Conservation (phyloP, 1,140 invertebrate species). For the Heliconius nattereri region DNA sequence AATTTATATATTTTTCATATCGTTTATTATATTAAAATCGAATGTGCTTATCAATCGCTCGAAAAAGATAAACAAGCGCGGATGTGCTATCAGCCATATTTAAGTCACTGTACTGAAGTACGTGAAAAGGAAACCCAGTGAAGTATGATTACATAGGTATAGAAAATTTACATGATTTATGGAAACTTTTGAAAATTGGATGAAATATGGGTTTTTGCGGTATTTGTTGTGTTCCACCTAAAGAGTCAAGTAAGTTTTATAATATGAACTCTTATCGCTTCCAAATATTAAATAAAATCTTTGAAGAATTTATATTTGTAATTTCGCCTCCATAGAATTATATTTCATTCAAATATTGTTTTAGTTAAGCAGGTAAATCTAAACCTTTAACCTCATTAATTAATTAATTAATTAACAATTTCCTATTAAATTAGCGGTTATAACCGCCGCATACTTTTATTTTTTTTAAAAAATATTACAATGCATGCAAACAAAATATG, state of each 20-base stretch:
- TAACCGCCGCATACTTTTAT: too few relatives aligned
- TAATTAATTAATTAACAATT: too few relatives aligned
- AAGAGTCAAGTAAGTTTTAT: conserved; percentile 63
- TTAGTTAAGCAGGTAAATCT: too few relatives aligned
- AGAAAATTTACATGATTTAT: background rate
- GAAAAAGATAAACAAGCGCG: conserved; percentile 13
- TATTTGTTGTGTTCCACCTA: conserved; percentile 56
- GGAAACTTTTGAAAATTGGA: background rate
- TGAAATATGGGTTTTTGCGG: conserved; percentile 58
- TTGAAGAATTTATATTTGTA: background rate
- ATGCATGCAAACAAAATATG: too few relatives aligned
- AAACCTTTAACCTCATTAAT: too few relatives aligned
- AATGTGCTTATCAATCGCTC: conserved; percentile 18
- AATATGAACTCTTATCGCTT: background rate
- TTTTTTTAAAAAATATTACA: too few relatives aligned
- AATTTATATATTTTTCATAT: background rate
- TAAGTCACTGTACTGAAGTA: background rate
- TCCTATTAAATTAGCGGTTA: too few relatives aligned
- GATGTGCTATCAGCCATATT: conserved; percentile 14
- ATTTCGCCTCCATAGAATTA: too few relatives aligned
- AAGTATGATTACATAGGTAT: background rate
- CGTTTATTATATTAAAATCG: background rate
- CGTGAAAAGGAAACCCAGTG: conserved; percentile 1
- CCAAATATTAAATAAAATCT: background rate
- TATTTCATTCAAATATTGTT: too few relatives aligned